A percentile compares a stretch with the other conserved stretches of the same genome.
Conservation (phyloP, 2,113 vertebrate species). For the Nansenia antarctica region DNA sequence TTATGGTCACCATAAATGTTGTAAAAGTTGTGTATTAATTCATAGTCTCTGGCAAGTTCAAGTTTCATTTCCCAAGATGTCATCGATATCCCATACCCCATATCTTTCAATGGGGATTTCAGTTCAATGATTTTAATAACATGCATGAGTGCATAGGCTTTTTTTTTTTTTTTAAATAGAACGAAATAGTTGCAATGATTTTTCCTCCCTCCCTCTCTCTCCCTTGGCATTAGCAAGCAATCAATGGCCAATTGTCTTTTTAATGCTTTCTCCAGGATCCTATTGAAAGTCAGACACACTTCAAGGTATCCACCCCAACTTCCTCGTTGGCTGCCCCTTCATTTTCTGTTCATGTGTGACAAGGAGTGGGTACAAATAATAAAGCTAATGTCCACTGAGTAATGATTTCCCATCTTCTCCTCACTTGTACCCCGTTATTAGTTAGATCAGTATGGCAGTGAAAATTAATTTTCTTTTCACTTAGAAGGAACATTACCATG, state of each 20-base stretch:
- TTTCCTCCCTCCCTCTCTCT: slow-evolving; percentile 55
- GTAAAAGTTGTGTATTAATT: slow-evolving; percentile 78
- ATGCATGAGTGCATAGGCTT: slow-evolving; percentile 86
- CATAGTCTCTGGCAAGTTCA: slow-evolving; percentile 79
- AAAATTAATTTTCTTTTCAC: slow-evolving; percentile 95
- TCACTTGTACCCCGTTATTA: slow-evolving; percentile 88
- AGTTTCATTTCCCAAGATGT: slow-evolving; percentile 76
- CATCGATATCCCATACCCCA: slow-evolving; percentile 79
- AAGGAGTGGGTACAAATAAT: slow-evolving; percentile 85
- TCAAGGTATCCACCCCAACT: slow-evolving; percentile 80
- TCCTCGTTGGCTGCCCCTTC: slow-evolving; percentile 79
- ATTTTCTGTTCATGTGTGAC: slow-evolving; percentile 84
- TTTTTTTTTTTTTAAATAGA: slow-evolving; percentile 79
- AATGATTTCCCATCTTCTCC: slow-evolving; percentile 92
- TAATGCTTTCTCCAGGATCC: slow-evolving; percentile 86
- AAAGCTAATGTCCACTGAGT: slow-evolving; percentile 89
- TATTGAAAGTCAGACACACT: slow-evolving; percentile 83
- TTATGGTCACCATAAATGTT: slow-evolving; percentile 68
- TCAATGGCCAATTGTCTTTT: slow-evolving; percentile 88
- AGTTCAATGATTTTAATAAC: slow-evolving; percentile 91
- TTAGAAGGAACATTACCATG: slow-evolving; percentile 87
- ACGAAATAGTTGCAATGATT: slow-evolving; percentile 74
- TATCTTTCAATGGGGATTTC: slow-evolving; percentile 83
- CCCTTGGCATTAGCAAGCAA: slow-evolving; percentile 85
- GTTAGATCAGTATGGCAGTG: slow-evolving; percentile 84